Evolutionary conservation across 2,888 invertebrate genomes (phyloP), one percentile per base, ranked within the genome.

Genomic region (Acanthacorydalis orientalis): DNA sequence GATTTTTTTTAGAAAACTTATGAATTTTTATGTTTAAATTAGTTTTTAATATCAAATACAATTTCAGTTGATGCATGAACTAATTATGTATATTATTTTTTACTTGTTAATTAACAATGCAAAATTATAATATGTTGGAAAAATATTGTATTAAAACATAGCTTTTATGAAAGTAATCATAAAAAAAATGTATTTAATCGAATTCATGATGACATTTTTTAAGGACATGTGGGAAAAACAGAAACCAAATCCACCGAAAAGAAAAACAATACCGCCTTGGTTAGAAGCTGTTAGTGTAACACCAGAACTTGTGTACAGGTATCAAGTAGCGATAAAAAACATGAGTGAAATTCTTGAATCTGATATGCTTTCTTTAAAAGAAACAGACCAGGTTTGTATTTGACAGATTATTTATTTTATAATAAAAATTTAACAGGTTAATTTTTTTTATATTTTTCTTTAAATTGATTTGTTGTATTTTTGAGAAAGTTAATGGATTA

Each of bases 271-370:
- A 12, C 78, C 82, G 0, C 77, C 80, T 1, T 83, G 83, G 83
- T 60, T 78, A 57, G 75, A 80, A 51, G 68, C 77, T 45, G 77
- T 80, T 0, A 65, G 70, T 35, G 64, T 79, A n/a, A 78, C 80
- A 0, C 70, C 79, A 0, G 78, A 83, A 44, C 60, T 83, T 10
- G 68, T 80, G n/a, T 81, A 78, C 60, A 73, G 77, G 50, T 85
- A 85, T 56, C 80, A 82, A 60, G 58, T 84, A 44, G 56, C 64
- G 1, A 64, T 72, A 0, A 75, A 72, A 55, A 64, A 70, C 7
- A 52, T 77, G 51, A 69, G 74, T 10, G 78, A 79, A 47, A 75
- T 81, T 1, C 64, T 85, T n/a, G 59, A 68, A 52, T 64, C 70
- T 3, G 84, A 86, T 57, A 64, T 73, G 56, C 60, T 74, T 47